These are phyloP conservation scores for Hipparchia sbordonii DNA, from an alignment of 2,888 invertebrate genomes.

Conservation along the genomic window DNA sequence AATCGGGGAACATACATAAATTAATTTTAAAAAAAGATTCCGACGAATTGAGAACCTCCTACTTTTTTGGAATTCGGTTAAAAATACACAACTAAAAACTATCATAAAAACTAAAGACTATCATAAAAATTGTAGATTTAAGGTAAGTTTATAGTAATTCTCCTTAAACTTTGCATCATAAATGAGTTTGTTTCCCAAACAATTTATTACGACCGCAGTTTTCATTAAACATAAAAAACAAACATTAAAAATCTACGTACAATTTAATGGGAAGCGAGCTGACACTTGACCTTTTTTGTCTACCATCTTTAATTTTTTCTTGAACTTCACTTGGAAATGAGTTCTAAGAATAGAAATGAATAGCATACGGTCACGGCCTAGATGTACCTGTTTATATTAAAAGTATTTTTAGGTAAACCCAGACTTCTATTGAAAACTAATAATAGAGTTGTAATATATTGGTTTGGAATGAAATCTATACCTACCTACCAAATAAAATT, in stretches of 20 bases:
- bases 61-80: too few species aligned
- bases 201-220: slow-evolving; percentile 20
- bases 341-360: slow-evolving; percentile 39
- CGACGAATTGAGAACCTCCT: too few species aligned
- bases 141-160: background rate
- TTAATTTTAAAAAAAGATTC: too few species aligned
- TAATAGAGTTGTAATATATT: too few species aligned
- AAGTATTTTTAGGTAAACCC: too few species aligned
- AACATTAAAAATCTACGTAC: slow-evolving; percentile 32
- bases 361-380: slow-evolving; percentile 34
- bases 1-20: too few species aligned
- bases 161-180: background rate
- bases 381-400: slow-evolving; percentile 10
- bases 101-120: too few species aligned
- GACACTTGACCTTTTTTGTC: slow-evolving; percentile 36
- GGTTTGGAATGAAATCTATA: too few species aligned
- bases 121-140: too few species aligned
- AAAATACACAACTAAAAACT: too few species aligned
- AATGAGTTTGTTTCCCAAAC: slow-evolving; percentile 11
- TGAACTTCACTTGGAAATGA: slow-evolving; percentile 37
- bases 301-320: slow-evolving; percentile 37
- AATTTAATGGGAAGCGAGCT: slow-evolving; percentile 34
- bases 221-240: slow-evolving; percentile 30
- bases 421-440: too few species aligned
- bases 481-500: too few species aligned